Percentiles rank a stretch among this genome's conserved stretches.
Conservation (phyloP, 2,113 vertebrate genomes). For the Triplophysa rosa region DNA sequence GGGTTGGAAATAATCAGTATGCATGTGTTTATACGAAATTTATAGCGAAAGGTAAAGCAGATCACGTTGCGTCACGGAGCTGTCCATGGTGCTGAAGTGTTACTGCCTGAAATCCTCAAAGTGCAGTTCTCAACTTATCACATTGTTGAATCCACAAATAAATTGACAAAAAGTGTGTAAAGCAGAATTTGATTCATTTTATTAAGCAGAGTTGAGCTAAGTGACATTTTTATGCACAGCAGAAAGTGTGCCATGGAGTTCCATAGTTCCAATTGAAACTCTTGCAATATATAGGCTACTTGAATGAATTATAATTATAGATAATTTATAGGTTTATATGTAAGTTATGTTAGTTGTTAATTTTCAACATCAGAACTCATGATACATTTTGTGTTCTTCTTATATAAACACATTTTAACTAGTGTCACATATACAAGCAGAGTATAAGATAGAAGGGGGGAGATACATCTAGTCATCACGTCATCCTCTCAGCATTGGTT, state of each 20-base stretch:
- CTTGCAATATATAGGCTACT: no score
- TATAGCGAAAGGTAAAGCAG: not conserved
- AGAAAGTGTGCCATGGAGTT: no score
- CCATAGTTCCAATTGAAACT: no score
- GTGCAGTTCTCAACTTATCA: not conserved
- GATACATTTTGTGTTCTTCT: not conserved
- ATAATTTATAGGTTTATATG: no score
- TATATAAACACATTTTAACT: not conserved
- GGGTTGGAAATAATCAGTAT: not conserved
- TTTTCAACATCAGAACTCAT: not conserved
- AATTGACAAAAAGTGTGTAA: not conserved
- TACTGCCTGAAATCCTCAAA: slow-evolving; percentile 14
- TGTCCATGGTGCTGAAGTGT: slow-evolving; percentile 53
- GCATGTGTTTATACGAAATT: not conserved
- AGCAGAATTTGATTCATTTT: no score
- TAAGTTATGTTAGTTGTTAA: not conserved
- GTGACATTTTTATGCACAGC: no score
- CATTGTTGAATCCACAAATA: not conserved
- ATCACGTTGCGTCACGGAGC: slow-evolving; percentile 10
- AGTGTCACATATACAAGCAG: not conserved
- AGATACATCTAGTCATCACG: no score
- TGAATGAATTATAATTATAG: no score
- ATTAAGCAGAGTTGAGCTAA: no score
- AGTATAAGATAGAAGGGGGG: no score
- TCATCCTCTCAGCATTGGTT: no score